A percentile compares a stretch with the other conserved stretches of the same genome.
phyloP scores from a whole-genome alignment of 2,797 vertebrate species.

The Gadopsis marmoratus region DNA sequence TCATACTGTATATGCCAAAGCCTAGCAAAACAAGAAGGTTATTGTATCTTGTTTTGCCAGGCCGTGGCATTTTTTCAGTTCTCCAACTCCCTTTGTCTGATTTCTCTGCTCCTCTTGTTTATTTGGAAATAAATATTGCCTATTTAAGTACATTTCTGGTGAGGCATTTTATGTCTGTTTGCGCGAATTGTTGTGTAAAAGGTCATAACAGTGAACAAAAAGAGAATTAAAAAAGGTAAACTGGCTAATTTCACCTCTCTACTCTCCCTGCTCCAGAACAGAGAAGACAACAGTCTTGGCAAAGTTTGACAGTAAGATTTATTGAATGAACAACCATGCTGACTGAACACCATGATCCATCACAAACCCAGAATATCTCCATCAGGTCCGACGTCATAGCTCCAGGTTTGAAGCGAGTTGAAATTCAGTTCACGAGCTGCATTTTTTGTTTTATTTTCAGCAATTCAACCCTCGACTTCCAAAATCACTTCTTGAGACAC shows the following conservation, averaged over 20 bases:
- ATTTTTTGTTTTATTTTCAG: slow-evolving; percentile 11
- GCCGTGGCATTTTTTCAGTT: neutral
- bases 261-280: neutral
- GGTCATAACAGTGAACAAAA: neutral
- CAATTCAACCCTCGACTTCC: slow-evolving; percentile 40
- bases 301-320: slow-evolving; percentile 75
- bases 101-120: neutral
- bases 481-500: slow-evolving; percentile 57
- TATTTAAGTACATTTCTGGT: neutral
- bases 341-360: slow-evolving; percentile 77
- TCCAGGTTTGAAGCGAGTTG: slow-evolving; percentile 26
- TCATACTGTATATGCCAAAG: neutral
- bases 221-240: neutral
- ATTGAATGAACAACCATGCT: slow-evolving; percentile 81
- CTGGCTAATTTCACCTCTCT: neutral
- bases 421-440: slow-evolving; percentile 46
- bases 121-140: neutral
- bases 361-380: slow-evolving; percentile 63
- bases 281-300: slow-evolving; percentile 27
- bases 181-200: neutral
- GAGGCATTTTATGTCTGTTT: neutral
- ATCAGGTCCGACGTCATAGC: slow-evolving; percentile 12
- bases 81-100: neutral
- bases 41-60: neutral
- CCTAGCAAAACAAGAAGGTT: too few relatives aligned